Base-by-base conservation (phyloP, 2,888 invertebrate species). In the Diogma glabrata region DNA sequence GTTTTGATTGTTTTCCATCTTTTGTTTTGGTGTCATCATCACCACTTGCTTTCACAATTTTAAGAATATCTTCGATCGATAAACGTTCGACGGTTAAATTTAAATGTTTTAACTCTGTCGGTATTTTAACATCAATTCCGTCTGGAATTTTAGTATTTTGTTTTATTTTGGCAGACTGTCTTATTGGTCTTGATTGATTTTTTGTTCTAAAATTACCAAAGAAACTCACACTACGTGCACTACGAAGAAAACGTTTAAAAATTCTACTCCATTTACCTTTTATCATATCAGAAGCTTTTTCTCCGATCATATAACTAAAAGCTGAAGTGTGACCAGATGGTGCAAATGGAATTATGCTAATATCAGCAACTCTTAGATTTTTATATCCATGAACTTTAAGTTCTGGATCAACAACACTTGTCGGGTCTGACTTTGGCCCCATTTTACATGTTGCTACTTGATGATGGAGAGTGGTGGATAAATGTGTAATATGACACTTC, bases 171-270 rank as follows among this genome's bases (percentile, higher is more conserved):
- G n/a, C n/a, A n/a, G n/a, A n/a, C n/a, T n/a, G n/a, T n/a, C n/a
- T n/a, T n/a, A n/a, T n/a, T n/a, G n/a, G n/a, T n/a, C n/a, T n/a
- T n/a, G n/a, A n/a, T n/a, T n/a, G n/a, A n/a, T n/a, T n/a, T n/a
- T n/a, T n/a, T n/a, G n/a, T n/a, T n/a, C n/a, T n/a, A n/a, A n/a
- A n/a, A n/a, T n/a, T n/a, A n/a, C n/a, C n/a, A n/a, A n/a, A n/a
- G n/a, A n/a, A n/a, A n/a, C n/a, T n/a, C n/a, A n/a, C n/a, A n/a
- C n/a, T n/a, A n/a, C n/a, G n/a, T n/a, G n/a, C n/a, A n/a, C n/a
- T n/a, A 75, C 0, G 82, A 79, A 1, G 82, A 82, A 63, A 80
- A 77, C 1, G n/a, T n/a, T n/a, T n/a, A n/a, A n/a, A n/a, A n/a
- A n/a, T n/a, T n/a, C n/a, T n/a, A 0, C n/a, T 26, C 46, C 46